Conservation (phyloP, 2,113 vertebrate genomes). For the Albula goreensis region DNA sequence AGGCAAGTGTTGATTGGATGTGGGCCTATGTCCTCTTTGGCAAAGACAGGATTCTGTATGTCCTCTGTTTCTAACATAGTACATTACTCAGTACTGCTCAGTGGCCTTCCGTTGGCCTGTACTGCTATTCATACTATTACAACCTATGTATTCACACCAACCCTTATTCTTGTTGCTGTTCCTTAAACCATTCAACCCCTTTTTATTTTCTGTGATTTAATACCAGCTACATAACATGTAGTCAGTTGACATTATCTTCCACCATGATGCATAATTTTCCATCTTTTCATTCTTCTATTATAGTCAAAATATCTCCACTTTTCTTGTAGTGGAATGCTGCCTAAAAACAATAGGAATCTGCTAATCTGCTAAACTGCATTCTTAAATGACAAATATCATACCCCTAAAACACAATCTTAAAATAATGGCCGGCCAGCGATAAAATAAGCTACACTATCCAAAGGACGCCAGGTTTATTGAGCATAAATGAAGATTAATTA, state of each 20-base stretch:
- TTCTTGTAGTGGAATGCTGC: not conserved
- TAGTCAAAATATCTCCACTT: not conserved
- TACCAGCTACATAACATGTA: not conserved
- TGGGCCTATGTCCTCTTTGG: not conserved
- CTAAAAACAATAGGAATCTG: not conserved
- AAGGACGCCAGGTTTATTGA: not conserved
- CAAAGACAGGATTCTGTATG: not conserved
- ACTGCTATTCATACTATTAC: not conserved
- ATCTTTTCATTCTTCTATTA: not conserved
- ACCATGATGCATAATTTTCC: too few relatives aligned
- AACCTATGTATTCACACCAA: not conserved
- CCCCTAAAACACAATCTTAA: not conserved
- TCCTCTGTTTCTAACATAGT: not conserved
- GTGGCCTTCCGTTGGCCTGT: not conserved
- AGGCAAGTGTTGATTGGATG: not conserved
- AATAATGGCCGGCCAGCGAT: not conserved
- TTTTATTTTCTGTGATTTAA: not conserved
- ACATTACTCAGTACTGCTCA: not conserved
- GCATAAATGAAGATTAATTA: not conserved
- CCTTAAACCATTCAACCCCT: not conserved
- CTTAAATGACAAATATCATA: not conserved
- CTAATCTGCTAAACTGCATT: not conserved
- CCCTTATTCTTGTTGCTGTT: not conserved
- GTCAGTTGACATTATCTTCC: too few relatives aligned
- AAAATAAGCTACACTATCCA: not conserved